A percentile compares a stretch with the other conserved stretches of the same genome.
Conservation (phyloP, 2,797 vertebrate species). For the Lacerta agilis region DNA sequence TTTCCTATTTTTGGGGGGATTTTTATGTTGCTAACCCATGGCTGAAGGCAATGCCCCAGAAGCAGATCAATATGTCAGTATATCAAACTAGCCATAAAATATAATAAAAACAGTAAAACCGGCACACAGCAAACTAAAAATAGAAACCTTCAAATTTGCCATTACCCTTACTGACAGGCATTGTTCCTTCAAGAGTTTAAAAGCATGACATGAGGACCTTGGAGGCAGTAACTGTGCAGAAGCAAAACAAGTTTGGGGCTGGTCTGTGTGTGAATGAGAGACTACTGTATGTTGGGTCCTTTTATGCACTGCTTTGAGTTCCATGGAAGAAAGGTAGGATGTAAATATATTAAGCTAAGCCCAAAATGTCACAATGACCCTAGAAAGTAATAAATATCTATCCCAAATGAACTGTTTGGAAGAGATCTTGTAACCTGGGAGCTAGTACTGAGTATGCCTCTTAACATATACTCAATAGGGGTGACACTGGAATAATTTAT, state of each 20-base stretch:
- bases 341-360: neutral
- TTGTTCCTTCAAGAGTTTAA: neutral
- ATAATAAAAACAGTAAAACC: slow-evolving; percentile 5
- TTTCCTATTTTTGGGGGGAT: neutral
- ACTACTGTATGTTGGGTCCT: neutral
- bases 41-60: neutral
- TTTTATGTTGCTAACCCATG: neutral
- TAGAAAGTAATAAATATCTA: neutral
- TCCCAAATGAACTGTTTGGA: neutral
- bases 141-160: neutral
- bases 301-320: neutral
- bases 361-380: neutral
- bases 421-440: neutral
- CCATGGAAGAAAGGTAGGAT: neutral
- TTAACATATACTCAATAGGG: neutral
- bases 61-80: slow-evolving; percentile 7
- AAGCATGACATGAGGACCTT: neutral
- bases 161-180: neutral
- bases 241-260: neutral
- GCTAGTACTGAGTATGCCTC: neutral
- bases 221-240: neutral
- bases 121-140: neutral
- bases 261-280: neutral
- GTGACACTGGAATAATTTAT: neutral
- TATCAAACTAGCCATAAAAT: slow-evolving; percentile 2